Base-by-base conservation (phyloP, 2,888 invertebrate species). In the Cetonia aurata region DNA sequence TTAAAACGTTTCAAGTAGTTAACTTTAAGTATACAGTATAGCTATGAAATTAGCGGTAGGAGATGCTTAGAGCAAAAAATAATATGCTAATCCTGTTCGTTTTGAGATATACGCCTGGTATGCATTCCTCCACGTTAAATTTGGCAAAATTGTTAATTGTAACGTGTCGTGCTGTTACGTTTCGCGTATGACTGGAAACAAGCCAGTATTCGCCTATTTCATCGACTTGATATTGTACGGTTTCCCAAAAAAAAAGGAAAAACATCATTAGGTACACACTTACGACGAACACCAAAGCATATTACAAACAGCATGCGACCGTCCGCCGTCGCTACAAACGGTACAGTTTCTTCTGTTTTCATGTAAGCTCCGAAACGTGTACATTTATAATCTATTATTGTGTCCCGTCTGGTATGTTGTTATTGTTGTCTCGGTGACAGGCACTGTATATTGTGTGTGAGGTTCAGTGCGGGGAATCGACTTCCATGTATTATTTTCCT, bases 101-200 rank as follows among this genome's bases (percentile, higher is more conserved):
- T 25, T 1, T 25, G 4, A 25, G 25, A 25, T 25, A 4, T 25
- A 4, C 25, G 25, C 25, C 25, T 25, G 25, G 25, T 25, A 25
- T 25, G 4, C 25, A 25, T 25, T 3, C 25, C 25, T 25, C 1
- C 3, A 33, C 33, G 62, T 62, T 48, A 48, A 46, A 62, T 48
- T 62, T 62, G 62, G 62, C 62, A 62, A 62, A 62, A 62, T 48
- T 46, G 62, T 62, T 62, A 62, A 62, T 62, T 62, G 62, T 48
- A 31, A 15, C 48, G 48, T 15, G 13, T 12, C 15, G 62, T 13
- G 44, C 10, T 50, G 17, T 17, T 19, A 13, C 15, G 48, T 50
- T 62, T 48, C 48, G 46, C 15, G 8, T 37, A 62, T 48, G 62
- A 62, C 62, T 62, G 62, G 62, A 62, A n/a, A 31, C 48, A 33